These are phyloP conservation scores for Aphrophora alni DNA, from an alignment of 2,888 invertebrate species.

Conservation along the genomic window DNA sequence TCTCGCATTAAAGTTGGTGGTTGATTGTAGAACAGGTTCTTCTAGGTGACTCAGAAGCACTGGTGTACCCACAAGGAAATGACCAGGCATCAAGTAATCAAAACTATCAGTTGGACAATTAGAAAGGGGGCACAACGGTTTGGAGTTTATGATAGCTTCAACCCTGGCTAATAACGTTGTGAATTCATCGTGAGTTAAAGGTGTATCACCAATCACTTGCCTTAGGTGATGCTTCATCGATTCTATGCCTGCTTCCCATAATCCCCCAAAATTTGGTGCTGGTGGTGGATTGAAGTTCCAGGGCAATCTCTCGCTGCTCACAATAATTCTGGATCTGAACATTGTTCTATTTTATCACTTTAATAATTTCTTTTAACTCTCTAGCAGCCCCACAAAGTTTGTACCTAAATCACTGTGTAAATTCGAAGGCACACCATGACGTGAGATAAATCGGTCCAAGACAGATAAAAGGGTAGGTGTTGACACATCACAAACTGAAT, in stretches of 20 bases:
- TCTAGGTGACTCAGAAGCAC: slow-evolving; percentile 32
- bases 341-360: background rate
- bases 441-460: background rate
- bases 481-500: background rate
- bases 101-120: slow-evolving; percentile 2
- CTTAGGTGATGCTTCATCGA: slow-evolving; percentile 53
- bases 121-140: slow-evolving; percentile 48
- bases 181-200: slow-evolving; percentile 53
- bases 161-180: slow-evolving; percentile 53
- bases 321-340: background rate
- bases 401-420: background rate
- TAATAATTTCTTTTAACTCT: background rate
- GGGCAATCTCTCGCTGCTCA: background rate
- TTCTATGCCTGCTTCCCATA: slow-evolving; percentile 55
- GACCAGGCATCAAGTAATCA: slow-evolving; percentile 11
- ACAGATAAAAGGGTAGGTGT: slow-evolving; percentile 6
- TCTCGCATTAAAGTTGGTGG: slow-evolving; percentile 47
- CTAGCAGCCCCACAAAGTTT: slow-evolving; percentile 8
- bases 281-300: slow-evolving; percentile 47
- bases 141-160: slow-evolving; percentile 53
- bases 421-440: background rate
- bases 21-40: too few relatives aligned
- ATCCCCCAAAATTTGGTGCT: slow-evolving; percentile 54
- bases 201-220: slow-evolving; percentile 48
- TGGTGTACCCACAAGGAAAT: slow-evolving; percentile 12